Evolutionary conservation across 37 sponge, comb jelly and placozoan species (phyloP).

Genomic region (Mnemiopsis leidyi): DNA sequence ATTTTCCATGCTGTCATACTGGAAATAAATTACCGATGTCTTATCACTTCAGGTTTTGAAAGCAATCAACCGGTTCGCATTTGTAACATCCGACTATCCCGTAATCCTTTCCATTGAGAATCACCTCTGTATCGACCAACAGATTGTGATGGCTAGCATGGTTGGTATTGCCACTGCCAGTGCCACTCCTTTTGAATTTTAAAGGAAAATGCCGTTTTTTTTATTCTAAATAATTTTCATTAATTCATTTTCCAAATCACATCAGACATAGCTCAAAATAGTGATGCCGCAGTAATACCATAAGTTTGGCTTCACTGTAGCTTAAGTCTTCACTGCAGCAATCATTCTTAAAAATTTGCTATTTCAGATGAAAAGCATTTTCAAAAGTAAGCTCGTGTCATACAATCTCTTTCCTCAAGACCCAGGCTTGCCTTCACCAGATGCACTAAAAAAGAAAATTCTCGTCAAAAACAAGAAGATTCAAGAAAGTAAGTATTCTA

Average conservation of each 20-base stretch:
- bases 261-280: too few relatives aligned
- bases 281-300: too few relatives aligned
- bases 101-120: slow-evolving; percentile 95
- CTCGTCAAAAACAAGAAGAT: slow-evolving; percentile 72
- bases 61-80: slow-evolving; percentile 37
- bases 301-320: too few relatives aligned
- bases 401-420: slow-evolving; percentile 30
- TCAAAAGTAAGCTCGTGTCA: background rate
- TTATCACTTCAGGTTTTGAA: slow-evolving; percentile 7
- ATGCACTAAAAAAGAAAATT: slow-evolving; percentile 82
- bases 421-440: slow-evolving; percentile 79
- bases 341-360: too few relatives aligned
- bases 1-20: background rate
- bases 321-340: too few relatives aligned
- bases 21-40: too few relatives aligned
- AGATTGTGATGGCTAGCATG: slow-evolving; percentile 77
- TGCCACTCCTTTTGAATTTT: too few relatives aligned
- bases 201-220: too few relatives aligned
- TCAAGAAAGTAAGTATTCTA: background rate
- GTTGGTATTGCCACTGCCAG: slow-evolving; percentile 81
- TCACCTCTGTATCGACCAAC: slow-evolving; percentile 88
- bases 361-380: slow-evolving; percentile 26
- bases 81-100: slow-evolving; percentile 68
- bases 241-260: too few relatives aligned
- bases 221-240: too few relatives aligned